Evolutionary conservation across 2,113 vertebrate genomes (phyloP), one percentile per base, ranked within the genome.

Genomic region (Centropristis striata): DNA sequence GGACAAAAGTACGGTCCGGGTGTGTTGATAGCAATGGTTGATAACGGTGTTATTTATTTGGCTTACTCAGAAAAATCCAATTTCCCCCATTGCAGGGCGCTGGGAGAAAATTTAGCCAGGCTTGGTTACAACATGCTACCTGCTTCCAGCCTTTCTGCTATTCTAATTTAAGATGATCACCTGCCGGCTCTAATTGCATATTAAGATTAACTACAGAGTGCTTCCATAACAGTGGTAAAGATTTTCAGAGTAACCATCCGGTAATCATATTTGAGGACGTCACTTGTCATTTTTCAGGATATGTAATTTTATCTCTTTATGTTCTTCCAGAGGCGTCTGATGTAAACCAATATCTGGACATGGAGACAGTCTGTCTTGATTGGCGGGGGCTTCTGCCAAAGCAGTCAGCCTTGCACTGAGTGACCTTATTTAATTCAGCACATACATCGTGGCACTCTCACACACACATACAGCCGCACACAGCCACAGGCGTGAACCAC

Each of bases 381-480:
- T 58, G 37, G 7, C 28, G n/a, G 61, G 25, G 28, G 3, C 32
- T 32, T 15, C 50, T 70, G 74, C 21, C 4, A 2, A 67, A 61
- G 82, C 64, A 86, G 66, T 81, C 79, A 87, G 66, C 86, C 75
- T 79, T 83, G 84, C 77, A 80, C 83, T 54, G 75, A 82, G 78
- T 82, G 91, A 92, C 92, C 93, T 90, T 92, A 88, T 92, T 91
- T 90, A 92, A 92, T 90, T 92, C 84, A 87, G 80, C 80, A 85
- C 87, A 87, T 86, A 83, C 78, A 86, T 78, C 4, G 75, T 14
- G 23, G 36, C 8, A 5, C 58, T 78, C 41, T 54, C 68, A 72
- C 70, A 50, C 36, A 11, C 55, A 55, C 66, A 71, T 61, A 46
- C 59, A 53, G 20, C 28, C 49, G 6, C 71, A 81, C 80, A 70